phyloP scores from a whole-genome alignment of 2,888 invertebrate genomes.

The Corbicula japonica region DNA sequence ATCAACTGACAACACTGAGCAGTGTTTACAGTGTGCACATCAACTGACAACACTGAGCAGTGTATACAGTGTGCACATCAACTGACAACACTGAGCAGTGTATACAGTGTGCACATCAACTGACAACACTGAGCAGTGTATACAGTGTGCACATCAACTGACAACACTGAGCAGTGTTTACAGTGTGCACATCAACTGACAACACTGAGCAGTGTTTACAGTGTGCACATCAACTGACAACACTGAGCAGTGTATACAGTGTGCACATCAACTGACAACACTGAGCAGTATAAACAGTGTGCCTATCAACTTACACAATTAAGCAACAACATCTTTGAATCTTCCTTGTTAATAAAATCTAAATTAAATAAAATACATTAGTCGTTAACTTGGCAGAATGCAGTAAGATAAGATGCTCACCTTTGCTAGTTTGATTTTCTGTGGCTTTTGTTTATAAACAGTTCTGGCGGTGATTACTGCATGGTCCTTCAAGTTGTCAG shows the following conservation, averaged over 20 bases:
- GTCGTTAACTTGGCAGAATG: neutral
- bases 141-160: neutral
- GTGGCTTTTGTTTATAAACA: conserved; percentile 60
- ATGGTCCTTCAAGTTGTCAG: conserved; percentile 24
- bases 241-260: neutral
- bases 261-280: neutral
- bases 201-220: neutral
- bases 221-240: neutral
- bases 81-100: neutral
- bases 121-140: neutral
- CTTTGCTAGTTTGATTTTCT: conserved; percentile 54
- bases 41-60: neutral
- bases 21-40: neutral
- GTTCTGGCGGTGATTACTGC: conserved; percentile 25
- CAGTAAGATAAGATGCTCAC: conserved; percentile 24
- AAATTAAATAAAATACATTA: neutral
- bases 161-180: neutral
- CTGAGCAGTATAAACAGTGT: neutral
- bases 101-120: neutral
- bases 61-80: neutral
- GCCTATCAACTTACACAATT: neutral
- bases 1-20: neutral
- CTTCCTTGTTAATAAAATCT: neutral
- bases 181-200: neutral
- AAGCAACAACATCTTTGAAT: neutral